Evolutionary conservation across 2,113 vertebrate species (phyloP), one percentile per base, ranked within the genome.

Genomic region (Asarcornis scutulata): DNA sequence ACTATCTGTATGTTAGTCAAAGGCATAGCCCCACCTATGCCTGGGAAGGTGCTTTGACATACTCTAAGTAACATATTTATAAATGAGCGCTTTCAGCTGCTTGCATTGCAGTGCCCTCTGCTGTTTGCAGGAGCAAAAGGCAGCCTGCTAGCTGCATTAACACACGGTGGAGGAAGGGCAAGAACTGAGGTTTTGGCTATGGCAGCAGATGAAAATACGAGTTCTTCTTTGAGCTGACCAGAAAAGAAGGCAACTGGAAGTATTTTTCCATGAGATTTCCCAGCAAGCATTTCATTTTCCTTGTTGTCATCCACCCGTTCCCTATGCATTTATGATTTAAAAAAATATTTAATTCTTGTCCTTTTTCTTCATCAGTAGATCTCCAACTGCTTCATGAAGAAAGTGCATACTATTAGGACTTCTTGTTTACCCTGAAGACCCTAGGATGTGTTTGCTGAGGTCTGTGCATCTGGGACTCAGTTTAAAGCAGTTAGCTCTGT

Each of bases 31-130:
- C 16, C 78, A 5, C 6, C 59, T 31, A 0, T 1, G 48, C 5
- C 29, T 0, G 1, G 40, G 60, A 53, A 75, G 60, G 68, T 3
- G 63, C 4, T 73, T 34, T 18, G 27, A 31, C 59, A 36, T 1
- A 1, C 3, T 27, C 23, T 16, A 14, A 25, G 17, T 15, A 2
- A 29, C 27, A 2, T 0, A 14, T 32, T 27, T 36, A 18, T 0
- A 4, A 36, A 7, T 3, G 25, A 3, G 46, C 48, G 2, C 38
- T 7, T 4, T 26, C 46, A 11, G 86, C 74, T 46, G 59, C 90
- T 81, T 72, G 90, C 78, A 5, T 56, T 64, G 73, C 92, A 95
- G 52, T 85, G 97, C 97, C 95, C 93, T 95, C 96, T 97, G 85
- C 92, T 91, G 96, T 4, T 16, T 12, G 4, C 11, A 29, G 56